Evolutionary conservation across 2,888 invertebrate species (phyloP).

Genomic region (Drosophila seclusa): DNA sequence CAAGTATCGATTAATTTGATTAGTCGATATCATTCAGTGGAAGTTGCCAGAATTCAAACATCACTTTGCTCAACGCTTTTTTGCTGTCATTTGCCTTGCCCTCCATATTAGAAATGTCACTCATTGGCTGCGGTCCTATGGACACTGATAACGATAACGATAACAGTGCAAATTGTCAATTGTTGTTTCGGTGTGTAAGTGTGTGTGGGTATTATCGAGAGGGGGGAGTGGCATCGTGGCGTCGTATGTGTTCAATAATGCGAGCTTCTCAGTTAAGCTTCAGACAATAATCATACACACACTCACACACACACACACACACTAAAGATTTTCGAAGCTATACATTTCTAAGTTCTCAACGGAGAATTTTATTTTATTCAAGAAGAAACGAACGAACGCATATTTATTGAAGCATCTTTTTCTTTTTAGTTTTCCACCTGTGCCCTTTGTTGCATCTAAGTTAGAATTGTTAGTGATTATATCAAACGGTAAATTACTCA

Average conservation of each 20-base stretch:
- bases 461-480: too few relatives aligned
- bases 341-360: too few relatives aligned
- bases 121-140: slow-evolving; percentile 27
- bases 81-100: slow-evolving; percentile 12
- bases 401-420: too few relatives aligned
- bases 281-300: slow-evolving; percentile 5
- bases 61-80: not conserved
- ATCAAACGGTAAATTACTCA: too few relatives aligned
- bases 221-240: slow-evolving; percentile 29
- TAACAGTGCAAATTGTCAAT: slow-evolving; percentile 63
- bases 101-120: slow-evolving; percentile 68
- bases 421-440: rapidly evolving
- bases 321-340: too few relatives aligned
- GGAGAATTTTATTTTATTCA: too few relatives aligned
- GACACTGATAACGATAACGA: slow-evolving; percentile 57
- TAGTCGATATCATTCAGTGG: not conserved
- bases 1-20: not conserved
- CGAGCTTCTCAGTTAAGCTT: slow-evolving; percentile 32
- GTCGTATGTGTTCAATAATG: slow-evolving; percentile 75
- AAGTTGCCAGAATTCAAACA: not conserved
- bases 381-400: too few relatives aligned
- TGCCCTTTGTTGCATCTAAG: too few relatives aligned
- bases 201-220: not conserved
- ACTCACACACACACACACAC: not conserved
- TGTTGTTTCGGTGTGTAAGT: slow-evolving; percentile 69